Percentiles rank a stretch among this genome's conserved stretches.
phyloP scores from a whole-genome alignment of 2,888 invertebrate species.

The Clunio marinus region DNA sequence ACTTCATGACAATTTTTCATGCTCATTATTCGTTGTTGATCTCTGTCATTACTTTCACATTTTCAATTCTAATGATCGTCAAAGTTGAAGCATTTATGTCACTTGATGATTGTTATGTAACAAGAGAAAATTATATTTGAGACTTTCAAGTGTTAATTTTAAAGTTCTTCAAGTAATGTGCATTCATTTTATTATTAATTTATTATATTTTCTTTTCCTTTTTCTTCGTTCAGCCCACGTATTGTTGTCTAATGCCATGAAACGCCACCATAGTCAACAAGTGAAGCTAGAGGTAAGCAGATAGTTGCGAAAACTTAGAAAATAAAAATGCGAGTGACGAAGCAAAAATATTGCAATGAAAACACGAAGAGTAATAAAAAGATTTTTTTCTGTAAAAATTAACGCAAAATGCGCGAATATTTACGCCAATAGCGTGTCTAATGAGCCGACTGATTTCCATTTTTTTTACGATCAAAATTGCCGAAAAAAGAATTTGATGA shows the following conservation, averaged over 20 bases:
- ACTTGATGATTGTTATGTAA: no score
- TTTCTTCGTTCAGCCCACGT: neutral
- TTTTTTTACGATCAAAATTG: neutral
- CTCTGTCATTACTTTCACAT: constrained; percentile 22
- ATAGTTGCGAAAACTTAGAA: no score
- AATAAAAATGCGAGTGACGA: neutral
- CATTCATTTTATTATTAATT: constrained; percentile 6
- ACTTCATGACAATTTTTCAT: constrained; percentile 18
- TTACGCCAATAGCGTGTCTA: constrained; percentile 1
- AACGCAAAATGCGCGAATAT: neutral
- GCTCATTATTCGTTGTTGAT: constrained; percentile 20
- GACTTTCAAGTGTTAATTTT: no score
- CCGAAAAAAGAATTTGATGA: neutral
- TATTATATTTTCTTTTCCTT: neutral
- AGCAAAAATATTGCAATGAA: no score
- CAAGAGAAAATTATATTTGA: no score
- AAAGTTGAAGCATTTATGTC: no score
- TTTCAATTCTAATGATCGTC: neutral
- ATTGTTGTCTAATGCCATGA: neutral
- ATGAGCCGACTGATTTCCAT: no score
- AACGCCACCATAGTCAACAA: neutral
- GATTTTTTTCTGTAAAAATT: neutral
- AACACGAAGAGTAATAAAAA: no score
- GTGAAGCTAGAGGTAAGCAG: neutral
- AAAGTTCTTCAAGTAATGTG: neutral